Percentiles rank a stretch among this genome's conserved stretches.
Conservation (phyloP, 2,113 vertebrate genomes). For the Ciconia stormi region DNA sequence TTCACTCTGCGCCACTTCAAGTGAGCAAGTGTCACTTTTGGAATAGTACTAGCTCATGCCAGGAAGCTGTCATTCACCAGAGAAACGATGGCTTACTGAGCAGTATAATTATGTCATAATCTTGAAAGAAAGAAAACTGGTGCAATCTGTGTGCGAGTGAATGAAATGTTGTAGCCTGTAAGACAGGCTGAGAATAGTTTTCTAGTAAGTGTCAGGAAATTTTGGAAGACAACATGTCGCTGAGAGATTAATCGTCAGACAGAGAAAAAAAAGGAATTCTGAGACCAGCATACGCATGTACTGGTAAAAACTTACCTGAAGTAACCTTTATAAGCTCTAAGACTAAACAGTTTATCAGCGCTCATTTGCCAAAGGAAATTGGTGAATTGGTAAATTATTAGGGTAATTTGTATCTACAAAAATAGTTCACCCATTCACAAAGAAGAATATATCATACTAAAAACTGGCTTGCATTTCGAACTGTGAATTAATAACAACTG, state of each 20-base stretch:
- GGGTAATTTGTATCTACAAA: not conserved
- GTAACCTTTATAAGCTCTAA: not conserved
- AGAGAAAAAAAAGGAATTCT: not conserved
- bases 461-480: not conserved
- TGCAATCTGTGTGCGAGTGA: accelerated
- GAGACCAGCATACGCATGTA: not conserved
- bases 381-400: not conserved
- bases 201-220: not conserved
- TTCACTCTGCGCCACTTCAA: not conserved
- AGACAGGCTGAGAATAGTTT: not conserved
- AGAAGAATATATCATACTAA: not conserved
- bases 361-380: not conserved
- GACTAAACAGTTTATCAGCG: not conserved
- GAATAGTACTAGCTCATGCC: not conserved
- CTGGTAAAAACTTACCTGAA: not conserved
- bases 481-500: constrained; percentile 32
- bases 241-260: not conserved
- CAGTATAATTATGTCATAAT: not conserved
- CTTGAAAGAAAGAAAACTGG: not conserved
- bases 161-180: not conserved
- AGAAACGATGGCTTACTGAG: not conserved
- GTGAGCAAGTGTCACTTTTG: not conserved
- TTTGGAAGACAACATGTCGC: accelerated
- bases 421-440: not conserved
- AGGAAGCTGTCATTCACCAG: not conserved